phyloP scores from a whole-genome alignment of 2,797 vertebrate genomes.

The Gymnocypris eckloni region DNA sequence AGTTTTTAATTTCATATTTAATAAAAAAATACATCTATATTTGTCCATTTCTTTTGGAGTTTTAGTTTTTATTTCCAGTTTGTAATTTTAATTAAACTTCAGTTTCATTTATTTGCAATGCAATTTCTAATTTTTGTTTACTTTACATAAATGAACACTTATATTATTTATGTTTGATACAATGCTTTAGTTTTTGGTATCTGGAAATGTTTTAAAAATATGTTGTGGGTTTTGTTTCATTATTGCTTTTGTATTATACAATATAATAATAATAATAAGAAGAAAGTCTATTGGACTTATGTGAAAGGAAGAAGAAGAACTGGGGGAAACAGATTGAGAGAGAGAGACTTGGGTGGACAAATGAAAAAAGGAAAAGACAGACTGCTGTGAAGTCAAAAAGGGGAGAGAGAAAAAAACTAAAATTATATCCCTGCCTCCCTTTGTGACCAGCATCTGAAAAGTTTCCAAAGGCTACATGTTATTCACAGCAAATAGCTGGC shows the following conservation, averaged over 20 bases:
- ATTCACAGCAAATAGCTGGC: constrained; percentile 76
- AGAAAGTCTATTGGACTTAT: constrained; percentile 13
- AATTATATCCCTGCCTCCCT: constrained; percentile 76
- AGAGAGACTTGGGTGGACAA: constrained; percentile 7
- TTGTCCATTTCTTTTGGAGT: neutral
- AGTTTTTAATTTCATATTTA: neutral
- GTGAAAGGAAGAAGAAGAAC: constrained; percentile 35
- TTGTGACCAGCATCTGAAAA: constrained; percentile 68
- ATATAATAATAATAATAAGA: constrained; percentile 6
- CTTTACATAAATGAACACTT: neutral
- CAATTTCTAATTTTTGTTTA: neutral
- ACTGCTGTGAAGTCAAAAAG: constrained; percentile 62
- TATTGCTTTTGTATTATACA: neutral
- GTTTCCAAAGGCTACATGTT: constrained; percentile 70
- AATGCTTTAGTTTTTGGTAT: neutral
- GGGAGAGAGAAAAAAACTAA: constrained; percentile 70
- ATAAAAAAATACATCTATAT: neutral
- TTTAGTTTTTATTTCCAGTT: neutral
- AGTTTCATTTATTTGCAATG: neutral
- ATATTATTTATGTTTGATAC: neutral
- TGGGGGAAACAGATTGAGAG: constrained; percentile 40
- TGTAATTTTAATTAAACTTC: neutral
- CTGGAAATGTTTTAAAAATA: neutral
- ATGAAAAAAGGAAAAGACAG: constrained; percentile 59
- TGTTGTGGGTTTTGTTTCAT: neutral